phyloP scores from a whole-genome alignment of 2,888 invertebrate species.

The Campaea margaritaria region DNA sequence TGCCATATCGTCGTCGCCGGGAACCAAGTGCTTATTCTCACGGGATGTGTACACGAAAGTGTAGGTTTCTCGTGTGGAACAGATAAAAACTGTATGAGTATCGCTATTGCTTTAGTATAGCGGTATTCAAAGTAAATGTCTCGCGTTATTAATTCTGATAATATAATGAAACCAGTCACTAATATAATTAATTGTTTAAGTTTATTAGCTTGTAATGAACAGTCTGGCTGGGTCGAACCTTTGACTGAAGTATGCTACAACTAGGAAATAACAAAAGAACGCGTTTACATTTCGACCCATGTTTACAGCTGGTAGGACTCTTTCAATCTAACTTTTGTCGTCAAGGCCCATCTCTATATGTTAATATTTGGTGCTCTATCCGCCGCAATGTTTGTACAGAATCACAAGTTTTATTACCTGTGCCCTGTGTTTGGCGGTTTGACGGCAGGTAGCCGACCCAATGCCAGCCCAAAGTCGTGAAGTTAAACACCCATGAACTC shows the following conservation, averaged over 20 bases:
- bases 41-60: constrained; percentile 43
- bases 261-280: no score
- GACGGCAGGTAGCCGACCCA: constrained; percentile 66
- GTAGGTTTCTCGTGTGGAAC: constrained; percentile 12
- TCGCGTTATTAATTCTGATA: no score
- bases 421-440: constrained; percentile 26
- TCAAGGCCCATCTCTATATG: not conserved
- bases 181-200: no score
- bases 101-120: no score
- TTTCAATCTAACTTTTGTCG: constrained; percentile 9
- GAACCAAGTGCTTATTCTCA: constrained; percentile 52
- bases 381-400: constrained; percentile 7
- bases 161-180: no score
- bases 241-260: no score
- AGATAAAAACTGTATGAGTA: not conserved
- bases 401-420: constrained; percentile 29
- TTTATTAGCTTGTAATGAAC: no score
- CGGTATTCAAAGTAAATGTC: no score
- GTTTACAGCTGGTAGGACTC: not conserved
- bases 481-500: constrained; percentile 69
- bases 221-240: no score
- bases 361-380: constrained; percentile 11
- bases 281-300: no score
- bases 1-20: constrained; percentile 45
- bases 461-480: constrained; percentile 50